Conservation (phyloP, 2,797 vertebrate species). For the Myripristis jacobus region DNA sequence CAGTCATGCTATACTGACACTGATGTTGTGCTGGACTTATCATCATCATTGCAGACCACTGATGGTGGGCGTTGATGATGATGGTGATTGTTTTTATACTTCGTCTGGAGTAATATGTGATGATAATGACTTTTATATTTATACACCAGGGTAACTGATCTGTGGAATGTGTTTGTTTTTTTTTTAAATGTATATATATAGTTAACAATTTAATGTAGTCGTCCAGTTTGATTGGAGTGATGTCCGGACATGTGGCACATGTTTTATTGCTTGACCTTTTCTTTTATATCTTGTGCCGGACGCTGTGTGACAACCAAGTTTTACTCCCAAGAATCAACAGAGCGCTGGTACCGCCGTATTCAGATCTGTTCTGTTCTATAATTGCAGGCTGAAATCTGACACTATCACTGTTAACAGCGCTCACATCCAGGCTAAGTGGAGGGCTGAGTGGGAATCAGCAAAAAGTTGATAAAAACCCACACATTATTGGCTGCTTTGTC, state of each 20-base stretch:
- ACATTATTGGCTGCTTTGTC: not conserved
- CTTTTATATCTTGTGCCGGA: not conserved
- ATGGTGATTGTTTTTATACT: conserved; percentile 56
- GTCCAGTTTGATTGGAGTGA: conserved; percentile 2
- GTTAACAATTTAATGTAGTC: not conserved
- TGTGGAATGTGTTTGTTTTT: not conserved
- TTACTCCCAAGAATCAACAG: conserved; percentile 15
- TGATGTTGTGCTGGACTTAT: conserved; percentile 58
- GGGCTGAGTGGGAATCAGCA: conserved; percentile 19
- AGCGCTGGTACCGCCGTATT: not conserved
- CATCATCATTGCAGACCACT: conserved; percentile 44
- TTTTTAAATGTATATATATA: too few species aligned
- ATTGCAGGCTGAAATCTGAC: conserved; percentile 1
- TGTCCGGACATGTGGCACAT: conserved; percentile 3
- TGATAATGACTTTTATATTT: conserved; percentile 35
- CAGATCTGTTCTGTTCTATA: not conserved
- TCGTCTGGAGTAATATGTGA: conserved; percentile 41
- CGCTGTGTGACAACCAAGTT: not conserved
- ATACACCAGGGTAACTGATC: conserved; percentile 32
- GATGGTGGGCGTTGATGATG: conserved; percentile 52
- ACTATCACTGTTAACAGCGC: not conserved
- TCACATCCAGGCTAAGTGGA: not conserved
- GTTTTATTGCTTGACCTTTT: not conserved
- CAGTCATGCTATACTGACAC: conserved; percentile 56
- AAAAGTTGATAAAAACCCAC: conserved; percentile 11